phyloP scores from a whole-genome alignment of 2,888 invertebrate genomes.

The Sussaba pulchella region DNA sequence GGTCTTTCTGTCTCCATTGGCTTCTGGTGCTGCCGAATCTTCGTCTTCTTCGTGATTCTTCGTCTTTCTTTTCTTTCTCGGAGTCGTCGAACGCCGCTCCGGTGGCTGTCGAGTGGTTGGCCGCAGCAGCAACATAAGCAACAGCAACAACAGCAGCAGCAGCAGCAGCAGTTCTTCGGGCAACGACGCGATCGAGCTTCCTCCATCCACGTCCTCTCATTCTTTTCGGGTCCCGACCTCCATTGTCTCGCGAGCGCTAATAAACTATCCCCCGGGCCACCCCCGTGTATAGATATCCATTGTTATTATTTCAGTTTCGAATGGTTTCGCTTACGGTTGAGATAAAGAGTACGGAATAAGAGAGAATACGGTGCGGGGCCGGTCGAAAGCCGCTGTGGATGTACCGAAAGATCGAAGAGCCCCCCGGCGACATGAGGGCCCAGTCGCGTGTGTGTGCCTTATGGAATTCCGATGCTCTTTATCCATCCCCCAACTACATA shows the following conservation, averaged over 20 bases:
- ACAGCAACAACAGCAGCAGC: no score
- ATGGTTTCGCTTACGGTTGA: constrained; percentile 19
- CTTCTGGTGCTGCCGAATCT: constrained; percentile 50
- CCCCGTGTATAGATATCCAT: constrained; percentile 74
- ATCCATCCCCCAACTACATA: constrained; percentile 47
- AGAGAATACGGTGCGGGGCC: constrained; percentile 18
- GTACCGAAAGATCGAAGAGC: constrained; percentile 65
- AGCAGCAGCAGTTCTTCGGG: constrained; percentile 31
- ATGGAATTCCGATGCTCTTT: constrained; percentile 74
- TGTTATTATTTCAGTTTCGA: constrained; percentile 76
- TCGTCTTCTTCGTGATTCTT: constrained; percentile 48
- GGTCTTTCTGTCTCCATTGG: no score
- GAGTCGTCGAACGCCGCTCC: constrained; percentile 63
- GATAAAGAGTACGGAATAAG: constrained; percentile 52
- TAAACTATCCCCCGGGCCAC: constrained; percentile 82
- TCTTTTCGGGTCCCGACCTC: constrained; percentile 83
- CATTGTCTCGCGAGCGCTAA: constrained; percentile 83
- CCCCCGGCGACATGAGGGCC: constrained; percentile 69
- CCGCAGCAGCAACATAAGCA: constrained; percentile 57
- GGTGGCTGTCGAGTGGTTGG: constrained; percentile 61
- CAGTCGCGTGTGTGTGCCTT: constrained; percentile 76
- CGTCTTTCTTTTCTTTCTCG: constrained; percentile 46
- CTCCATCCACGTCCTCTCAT: constrained; percentile 73
- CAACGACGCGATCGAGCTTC: constrained; percentile 46
- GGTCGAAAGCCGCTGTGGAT: constrained; percentile 9